phyloP scores from a whole-genome alignment of 2,888 invertebrate genomes.

The Drosophila meridionalis region DNA sequence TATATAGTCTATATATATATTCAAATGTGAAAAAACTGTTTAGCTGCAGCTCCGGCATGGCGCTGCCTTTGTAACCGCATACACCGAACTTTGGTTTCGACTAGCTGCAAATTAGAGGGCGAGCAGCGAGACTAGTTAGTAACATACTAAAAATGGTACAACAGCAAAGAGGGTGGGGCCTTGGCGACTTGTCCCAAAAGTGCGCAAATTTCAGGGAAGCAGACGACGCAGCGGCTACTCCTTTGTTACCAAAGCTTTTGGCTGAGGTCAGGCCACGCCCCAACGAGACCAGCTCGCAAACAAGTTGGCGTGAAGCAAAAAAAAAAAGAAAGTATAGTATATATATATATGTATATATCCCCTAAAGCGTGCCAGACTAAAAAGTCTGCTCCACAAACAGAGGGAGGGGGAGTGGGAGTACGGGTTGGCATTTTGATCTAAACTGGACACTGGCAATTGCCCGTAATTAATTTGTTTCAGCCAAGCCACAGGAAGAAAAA shows the following conservation, averaged over 20 bases:
- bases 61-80: conserved; percentile 51
- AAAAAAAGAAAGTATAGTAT: not conserved
- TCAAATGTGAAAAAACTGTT: conserved; percentile 17
- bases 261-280: conserved; percentile 58
- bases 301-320: conserved; percentile 36
- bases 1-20: not conserved
- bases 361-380: conserved; percentile 6
- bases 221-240: conserved; percentile 8
- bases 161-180: conserved; percentile 20
- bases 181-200: conserved; percentile 51
- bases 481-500: conserved; percentile 28
- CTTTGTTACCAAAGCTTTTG: conserved; percentile 31
- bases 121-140: conserved; percentile 7
- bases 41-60: conserved; percentile 9
- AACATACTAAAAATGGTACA: conserved; percentile 13
- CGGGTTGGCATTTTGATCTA: conserved; percentile 32
- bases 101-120: conserved; percentile 52
- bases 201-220: conserved; percentile 38
- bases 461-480: conserved; percentile 49
- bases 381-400: conserved; percentile 3
- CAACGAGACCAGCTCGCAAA: conserved; percentile 40
- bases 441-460: conserved; percentile 19
- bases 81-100: conserved; percentile 10
- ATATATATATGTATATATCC: not conserved
- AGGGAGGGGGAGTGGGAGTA: not conserved